These are phyloP conservation scores for Ophioninae sp. DNA, from an alignment of 2,888 invertebrate species.

Conservation along the genomic window DNA sequence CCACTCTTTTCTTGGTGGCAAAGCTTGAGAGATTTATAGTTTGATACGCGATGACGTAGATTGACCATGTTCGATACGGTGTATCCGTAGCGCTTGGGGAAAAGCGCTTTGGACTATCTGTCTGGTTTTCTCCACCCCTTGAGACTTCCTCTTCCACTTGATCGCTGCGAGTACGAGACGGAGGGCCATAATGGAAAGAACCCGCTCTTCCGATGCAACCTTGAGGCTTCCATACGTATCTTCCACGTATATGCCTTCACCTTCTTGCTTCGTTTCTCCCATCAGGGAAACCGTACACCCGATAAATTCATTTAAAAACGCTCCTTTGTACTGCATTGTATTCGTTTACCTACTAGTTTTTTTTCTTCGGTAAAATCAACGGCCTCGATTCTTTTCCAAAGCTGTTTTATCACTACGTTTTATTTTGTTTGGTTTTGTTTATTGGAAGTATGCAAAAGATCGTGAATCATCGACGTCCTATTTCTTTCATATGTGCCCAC, in stretches of 20 bases:
- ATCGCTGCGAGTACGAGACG: slow-evolving; percentile 22
- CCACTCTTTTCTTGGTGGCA: background rate
- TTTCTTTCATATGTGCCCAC: background rate
- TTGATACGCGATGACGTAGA: slow-evolving; percentile 56
- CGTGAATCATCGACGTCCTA: background rate
- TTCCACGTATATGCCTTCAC: slow-evolving; percentile 28
- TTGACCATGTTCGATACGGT: slow-evolving; percentile 60
- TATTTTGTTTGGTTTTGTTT: background rate
- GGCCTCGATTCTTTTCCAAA: background rate
- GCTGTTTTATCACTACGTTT: background rate
- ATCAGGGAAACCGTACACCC: slow-evolving; percentile 6
- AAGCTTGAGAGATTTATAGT: slow-evolving; percentile 59
- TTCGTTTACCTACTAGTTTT: background rate
- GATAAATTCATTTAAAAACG: slow-evolving; percentile 55
- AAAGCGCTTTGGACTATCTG: slow-evolving; percentile 45
- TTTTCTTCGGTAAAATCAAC: background rate
- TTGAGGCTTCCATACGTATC: slow-evolving; percentile 28
- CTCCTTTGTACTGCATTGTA: background rate
- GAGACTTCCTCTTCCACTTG: slow-evolving; percentile 25
- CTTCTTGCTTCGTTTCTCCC: slow-evolving; percentile 25
- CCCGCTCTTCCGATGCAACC: slow-evolving; percentile 42
- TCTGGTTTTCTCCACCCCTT: slow-evolving; percentile 5
- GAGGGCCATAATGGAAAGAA: slow-evolving; percentile 51
- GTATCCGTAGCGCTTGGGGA: slow-evolving; percentile 44
- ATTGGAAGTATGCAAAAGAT: background rate